Conservation (phyloP, 2,888 invertebrate species). For the Dicranocentrus wangi region DNA sequence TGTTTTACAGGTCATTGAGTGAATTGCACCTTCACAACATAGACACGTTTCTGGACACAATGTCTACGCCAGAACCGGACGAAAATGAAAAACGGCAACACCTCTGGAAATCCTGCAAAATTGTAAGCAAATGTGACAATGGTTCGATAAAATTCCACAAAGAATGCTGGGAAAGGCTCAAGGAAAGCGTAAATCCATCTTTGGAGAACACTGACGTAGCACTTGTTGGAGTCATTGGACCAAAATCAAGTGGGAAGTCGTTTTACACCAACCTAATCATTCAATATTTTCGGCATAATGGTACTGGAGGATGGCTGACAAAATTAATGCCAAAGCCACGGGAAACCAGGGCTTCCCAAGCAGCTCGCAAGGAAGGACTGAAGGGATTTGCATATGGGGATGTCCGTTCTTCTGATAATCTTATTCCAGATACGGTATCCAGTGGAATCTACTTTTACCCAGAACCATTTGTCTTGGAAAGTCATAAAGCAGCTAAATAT, state of each 20-base stretch:
- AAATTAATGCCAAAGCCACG: neutral
- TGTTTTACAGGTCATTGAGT: no score
- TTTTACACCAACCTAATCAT: slow-evolving; percentile 11
- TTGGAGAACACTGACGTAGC: no score
- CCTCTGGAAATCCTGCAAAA: neutral
- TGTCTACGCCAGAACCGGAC: neutral
- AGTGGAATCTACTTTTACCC: slow-evolving; percentile 13
- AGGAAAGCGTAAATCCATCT: no score
- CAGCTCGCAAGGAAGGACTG: neutral
- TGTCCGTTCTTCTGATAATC: neutral
- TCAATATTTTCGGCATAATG: neutral
- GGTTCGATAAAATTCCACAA: neutral
- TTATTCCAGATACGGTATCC: neutral
- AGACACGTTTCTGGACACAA: no score
- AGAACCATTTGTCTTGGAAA: neutral
- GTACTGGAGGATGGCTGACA: slow-evolving; percentile 11
- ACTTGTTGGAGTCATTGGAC: neutral
- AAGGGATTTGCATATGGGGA: neutral
- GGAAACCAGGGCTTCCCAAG: neutral
- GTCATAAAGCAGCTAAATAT: neutral
- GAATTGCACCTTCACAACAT: no score
- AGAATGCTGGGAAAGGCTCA: neutral
- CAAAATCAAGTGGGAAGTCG: neutral
- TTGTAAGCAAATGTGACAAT: neutral
- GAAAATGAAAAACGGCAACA: neutral